A percentile compares a stretch with the other conserved stretches of the same genome.
These are phyloP conservation scores for Drosophila arawakana DNA, from an alignment of 1,140 invertebrate species.

Conservation along the genomic window DNA sequence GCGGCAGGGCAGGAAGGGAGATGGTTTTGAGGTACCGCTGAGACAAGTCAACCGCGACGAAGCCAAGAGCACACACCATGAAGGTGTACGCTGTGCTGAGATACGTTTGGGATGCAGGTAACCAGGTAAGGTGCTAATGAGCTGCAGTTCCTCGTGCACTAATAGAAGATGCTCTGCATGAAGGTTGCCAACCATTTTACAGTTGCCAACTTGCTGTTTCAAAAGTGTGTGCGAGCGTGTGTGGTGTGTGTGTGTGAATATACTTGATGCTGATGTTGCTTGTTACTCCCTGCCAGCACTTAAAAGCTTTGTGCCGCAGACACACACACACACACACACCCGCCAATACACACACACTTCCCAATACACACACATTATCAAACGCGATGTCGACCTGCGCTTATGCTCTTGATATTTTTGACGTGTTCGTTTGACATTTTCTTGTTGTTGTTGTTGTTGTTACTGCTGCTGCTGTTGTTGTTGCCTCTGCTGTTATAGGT, in stretches of 20 bases:
- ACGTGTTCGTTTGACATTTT: slow-evolving; percentile 74
- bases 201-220: slow-evolving; percentile 28
- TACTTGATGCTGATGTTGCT: slow-evolving; percentile 41
- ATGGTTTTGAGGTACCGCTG: slow-evolving; percentile 7
- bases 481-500: slow-evolving; percentile 30
- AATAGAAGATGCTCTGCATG: slow-evolving; percentile 19
- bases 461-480: slow-evolving; percentile 31
- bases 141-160: slow-evolving; percentile 56
- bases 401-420: slow-evolving; percentile 76
- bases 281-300: slow-evolving; percentile 66
- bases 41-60: slow-evolving; percentile 68
- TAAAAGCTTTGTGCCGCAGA: slow-evolving; percentile 74
- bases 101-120: slow-evolving; percentile 11
- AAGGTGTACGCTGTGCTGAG: slow-evolving; percentile 3
- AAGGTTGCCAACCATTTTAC: slow-evolving; percentile 59
- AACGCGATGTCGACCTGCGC: slow-evolving; percentile 41
- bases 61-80: slow-evolving; percentile 51
- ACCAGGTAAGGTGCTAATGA: slow-evolving; percentile 67
- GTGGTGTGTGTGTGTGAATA: slow-evolving; percentile 46
- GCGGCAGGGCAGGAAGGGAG: background rate
- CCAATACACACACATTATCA: background rate
- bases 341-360: background rate
- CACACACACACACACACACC: slow-evolving; percentile 28
- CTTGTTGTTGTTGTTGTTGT: slow-evolving; percentile 60
- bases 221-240: background rate